Conservation (phyloP, 2,888 invertebrate genomes). For the Graphium colonna region DNA sequence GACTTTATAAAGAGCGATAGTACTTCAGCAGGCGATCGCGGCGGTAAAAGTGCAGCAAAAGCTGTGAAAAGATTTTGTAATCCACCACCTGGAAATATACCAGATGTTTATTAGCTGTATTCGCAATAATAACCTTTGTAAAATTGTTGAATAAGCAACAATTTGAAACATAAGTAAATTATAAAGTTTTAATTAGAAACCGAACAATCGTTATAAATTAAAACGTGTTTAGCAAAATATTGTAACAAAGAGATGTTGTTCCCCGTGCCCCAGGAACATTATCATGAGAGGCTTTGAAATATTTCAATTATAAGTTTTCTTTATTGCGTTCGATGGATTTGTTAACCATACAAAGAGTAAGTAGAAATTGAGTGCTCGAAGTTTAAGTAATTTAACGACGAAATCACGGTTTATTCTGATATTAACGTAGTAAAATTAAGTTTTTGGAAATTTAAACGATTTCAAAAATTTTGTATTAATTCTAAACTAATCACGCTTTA, state of each 20-base stretch:
- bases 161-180: not conserved
- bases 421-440: no score
- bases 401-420: no score
- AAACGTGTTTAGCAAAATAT: not conserved
- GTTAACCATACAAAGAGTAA: conserved; percentile 5
- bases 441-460: no score
- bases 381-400: not conserved
- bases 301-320: conserved; percentile 15
- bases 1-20: no score
- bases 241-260: conserved; percentile 5
- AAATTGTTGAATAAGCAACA: not conserved
- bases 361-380: not conserved
- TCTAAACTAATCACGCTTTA: no score
- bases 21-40: no score
- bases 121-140: not conserved
- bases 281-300: conserved; percentile 13
- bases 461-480: no score
- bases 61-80: no score
- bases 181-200: conserved; percentile 2
- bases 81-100: no score
- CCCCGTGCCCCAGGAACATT: not conserved
- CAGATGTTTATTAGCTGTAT: no score
- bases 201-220: not conserved
- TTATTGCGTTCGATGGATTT: conserved; percentile 8
- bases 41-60: no score